Conservation (phyloP, 2,113 vertebrate species). For the Scatophagus argus region DNA sequence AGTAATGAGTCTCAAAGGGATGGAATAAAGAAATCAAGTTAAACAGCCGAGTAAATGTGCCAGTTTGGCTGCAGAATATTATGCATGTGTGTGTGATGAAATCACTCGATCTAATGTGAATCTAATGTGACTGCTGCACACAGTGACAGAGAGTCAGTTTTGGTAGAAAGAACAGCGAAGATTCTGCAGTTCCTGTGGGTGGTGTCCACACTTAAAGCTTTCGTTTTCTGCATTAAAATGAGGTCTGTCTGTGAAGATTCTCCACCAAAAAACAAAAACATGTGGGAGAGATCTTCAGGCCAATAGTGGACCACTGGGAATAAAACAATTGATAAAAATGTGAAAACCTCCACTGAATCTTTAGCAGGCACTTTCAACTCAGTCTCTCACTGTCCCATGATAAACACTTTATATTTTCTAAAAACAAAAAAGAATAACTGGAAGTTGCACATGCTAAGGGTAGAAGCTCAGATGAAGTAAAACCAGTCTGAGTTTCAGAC, state of each 20-base stretch:
- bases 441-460: no score
- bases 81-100: constrained; percentile 27
- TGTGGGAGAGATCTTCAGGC: no score
- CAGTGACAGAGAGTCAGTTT: not conserved
- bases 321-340: not conserved
- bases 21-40: constrained; percentile 4
- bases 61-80: constrained; percentile 16
- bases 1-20: constrained; percentile 35
- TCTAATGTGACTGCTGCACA: constrained; percentile 21
- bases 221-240: no score
- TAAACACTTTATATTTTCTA: no score
- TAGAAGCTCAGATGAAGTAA: no score
- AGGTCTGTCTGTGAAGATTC: no score
- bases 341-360: not conserved
- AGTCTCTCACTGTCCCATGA: not conserved
- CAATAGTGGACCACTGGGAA: no score
- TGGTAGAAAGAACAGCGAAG: not conserved
- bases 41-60: constrained; percentile 17
- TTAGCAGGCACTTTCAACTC: not conserved
- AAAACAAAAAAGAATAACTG: no score
- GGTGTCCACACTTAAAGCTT: no score
- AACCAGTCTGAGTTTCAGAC: no score
- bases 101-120: not conserved
- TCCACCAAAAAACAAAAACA: no score
- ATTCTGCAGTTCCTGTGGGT: no score